phyloP scores from a whole-genome alignment of 2,113 vertebrate species.

The Cyanoramphus novaezelandiae region DNA sequence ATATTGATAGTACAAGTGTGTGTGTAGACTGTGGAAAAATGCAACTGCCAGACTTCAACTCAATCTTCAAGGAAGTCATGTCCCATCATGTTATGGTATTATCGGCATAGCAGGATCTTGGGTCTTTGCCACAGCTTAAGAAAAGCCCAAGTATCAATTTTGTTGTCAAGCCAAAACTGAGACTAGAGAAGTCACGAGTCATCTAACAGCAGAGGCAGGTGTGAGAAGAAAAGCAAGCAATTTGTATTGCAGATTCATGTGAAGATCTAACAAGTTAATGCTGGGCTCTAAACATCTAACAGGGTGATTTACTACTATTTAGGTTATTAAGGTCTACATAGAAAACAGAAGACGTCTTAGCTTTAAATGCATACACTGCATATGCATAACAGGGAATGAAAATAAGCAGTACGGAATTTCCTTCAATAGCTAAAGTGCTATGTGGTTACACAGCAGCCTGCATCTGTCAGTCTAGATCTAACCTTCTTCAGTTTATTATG shows the following conservation, averaged over 20 bases:
- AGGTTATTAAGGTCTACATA: background rate
- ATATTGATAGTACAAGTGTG: background rate
- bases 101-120: background rate
- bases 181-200: background rate
- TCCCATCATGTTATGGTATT: background rate
- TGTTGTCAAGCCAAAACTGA: background rate
- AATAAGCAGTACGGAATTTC: background rate
- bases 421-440: background rate
- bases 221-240: background rate
- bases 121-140: background rate
- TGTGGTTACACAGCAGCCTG: background rate
- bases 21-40: background rate
- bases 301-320: background rate
- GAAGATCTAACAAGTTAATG: background rate
- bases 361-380: background rate
- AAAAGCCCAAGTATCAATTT: background rate
- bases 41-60: background rate
- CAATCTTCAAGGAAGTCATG: background rate
- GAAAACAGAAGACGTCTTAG: background rate
- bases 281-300: background rate
- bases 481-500: background rate
- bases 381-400: background rate
- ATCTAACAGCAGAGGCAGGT: background rate
- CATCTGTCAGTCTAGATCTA: background rate
- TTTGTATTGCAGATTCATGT: background rate